Conservation (phyloP, 2,797 vertebrate species). For the Peromyscus eremicus region DNA sequence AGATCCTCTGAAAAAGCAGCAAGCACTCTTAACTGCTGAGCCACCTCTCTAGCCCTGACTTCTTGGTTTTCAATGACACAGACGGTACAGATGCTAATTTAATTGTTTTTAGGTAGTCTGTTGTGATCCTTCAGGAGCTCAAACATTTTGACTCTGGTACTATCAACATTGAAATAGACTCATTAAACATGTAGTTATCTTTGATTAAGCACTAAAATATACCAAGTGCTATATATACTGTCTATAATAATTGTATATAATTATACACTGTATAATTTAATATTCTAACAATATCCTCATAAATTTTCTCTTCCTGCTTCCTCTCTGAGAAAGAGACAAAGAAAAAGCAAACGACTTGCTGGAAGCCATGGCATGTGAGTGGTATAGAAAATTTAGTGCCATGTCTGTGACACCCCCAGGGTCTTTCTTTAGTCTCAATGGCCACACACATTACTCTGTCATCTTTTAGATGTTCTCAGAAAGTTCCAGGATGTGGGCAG, state of each 20-base stretch:
- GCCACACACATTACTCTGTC: background rate
- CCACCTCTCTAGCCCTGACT: background rate
- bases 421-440: background rate
- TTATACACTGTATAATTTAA: background rate
- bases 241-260: background rate
- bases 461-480: background rate
- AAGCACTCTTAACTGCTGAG: background rate
- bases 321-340: background rate
- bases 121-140: background rate
- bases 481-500: background rate
- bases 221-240: background rate
- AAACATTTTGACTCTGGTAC: constrained; percentile 35
- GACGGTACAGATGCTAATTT: background rate
- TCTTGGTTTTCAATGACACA: background rate
- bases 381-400: background rate
- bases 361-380: background rate
- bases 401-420: background rate
- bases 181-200: background rate
- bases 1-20: background rate
- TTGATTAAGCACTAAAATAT: constrained; percentile 1
- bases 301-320: background rate
- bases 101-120: background rate
- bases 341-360: background rate
- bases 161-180: background rate
- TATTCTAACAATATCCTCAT: background rate